A percentile compares a stretch with the other conserved stretches of the same genome.
These are phyloP conservation scores for Clarias gariepinus DNA, from an alignment of 2,113 vertebrate genomes.

Conservation along the genomic window DNA sequence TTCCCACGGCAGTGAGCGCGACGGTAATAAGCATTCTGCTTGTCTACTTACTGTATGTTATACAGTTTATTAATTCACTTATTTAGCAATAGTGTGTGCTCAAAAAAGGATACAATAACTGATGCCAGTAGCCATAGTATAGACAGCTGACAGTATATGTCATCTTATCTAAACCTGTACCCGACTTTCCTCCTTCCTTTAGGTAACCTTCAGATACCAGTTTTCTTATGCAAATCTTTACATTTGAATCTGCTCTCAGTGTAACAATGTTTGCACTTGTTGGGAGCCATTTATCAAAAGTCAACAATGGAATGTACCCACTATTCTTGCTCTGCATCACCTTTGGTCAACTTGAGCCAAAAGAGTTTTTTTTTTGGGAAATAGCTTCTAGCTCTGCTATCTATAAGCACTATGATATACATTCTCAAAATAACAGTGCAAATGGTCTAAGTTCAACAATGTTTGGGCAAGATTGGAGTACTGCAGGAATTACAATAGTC, in stretches of 20 bases:
- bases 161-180: not conserved
- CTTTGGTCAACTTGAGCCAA: not conserved
- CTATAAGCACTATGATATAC: not conserved
- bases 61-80: not conserved
- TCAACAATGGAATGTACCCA: not conserved
- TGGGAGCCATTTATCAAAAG: not conserved
- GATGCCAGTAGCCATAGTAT: not conserved
- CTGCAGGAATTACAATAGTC: not conserved
- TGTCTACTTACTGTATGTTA: no score
- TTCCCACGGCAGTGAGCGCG: no score
- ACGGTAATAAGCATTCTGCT: no score
- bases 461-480: not conserved
- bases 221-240: not conserved
- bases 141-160: not conserved
- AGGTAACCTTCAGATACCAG: not conserved
- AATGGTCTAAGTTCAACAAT: not conserved
- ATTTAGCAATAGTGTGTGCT: not conserved
- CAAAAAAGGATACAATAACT: not conserved
- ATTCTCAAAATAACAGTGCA: not conserved
- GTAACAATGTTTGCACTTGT: not conserved
- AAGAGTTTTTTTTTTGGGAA: not conserved
- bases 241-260: not conserved
- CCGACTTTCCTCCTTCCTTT: not conserved
- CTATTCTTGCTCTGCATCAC: not conserved
- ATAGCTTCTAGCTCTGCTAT: not conserved